Base-by-base conservation (phyloP, 2,113 vertebrate genomes). In the Casuarius casuarius region DNA sequence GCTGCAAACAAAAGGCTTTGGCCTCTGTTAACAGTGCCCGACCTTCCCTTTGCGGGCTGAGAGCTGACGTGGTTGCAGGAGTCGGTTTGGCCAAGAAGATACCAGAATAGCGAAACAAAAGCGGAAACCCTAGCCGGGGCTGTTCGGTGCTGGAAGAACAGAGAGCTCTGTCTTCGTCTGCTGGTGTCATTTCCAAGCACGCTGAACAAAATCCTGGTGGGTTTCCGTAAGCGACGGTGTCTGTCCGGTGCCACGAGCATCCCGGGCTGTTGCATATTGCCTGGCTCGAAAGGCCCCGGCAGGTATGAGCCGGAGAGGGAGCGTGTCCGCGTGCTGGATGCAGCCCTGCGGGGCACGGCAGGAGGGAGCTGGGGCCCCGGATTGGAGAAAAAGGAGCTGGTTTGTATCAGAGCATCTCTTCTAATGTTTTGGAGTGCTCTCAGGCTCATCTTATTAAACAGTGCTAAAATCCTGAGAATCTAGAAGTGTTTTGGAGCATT, bases 1-100 rank as follows among this genome's bases (percentile, higher is more conserved):
- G 80, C 73, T 94, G 82, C 80, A 90, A 33, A 93, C 88, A 92
- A 96, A 44, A 93, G 89, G n/a, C 76, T 92, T 94, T 97, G 96
- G 92, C 88, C 75, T 79, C 92, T 81, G 46, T 89, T 92, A 87
- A 51, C 2, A 1, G 35, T 16, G 40, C 49, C 72, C 1, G 28
- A 89, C 88, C 83, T 95, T 93, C 82, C 56, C 1, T 1, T 61
- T 90, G 83, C 2, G 3, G 65, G 77, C 21, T 75, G 79, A 94
- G 92, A 95, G 80, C 84, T 77, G 44, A 94, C 88, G 82, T 49
- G 70, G 42, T 87, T 44, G 40, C 0, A 11, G 65, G 80, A 54
- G 66, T 92, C 72, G 10, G 28, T 74, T 67, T 58, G 76, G 71
- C 51, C 35, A 15, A 56, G 90, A 51, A 90, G 33, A 21, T 74